phyloP scores from a whole-genome alignment of 2,797 vertebrate genomes.

The Pristis pectinata region DNA sequence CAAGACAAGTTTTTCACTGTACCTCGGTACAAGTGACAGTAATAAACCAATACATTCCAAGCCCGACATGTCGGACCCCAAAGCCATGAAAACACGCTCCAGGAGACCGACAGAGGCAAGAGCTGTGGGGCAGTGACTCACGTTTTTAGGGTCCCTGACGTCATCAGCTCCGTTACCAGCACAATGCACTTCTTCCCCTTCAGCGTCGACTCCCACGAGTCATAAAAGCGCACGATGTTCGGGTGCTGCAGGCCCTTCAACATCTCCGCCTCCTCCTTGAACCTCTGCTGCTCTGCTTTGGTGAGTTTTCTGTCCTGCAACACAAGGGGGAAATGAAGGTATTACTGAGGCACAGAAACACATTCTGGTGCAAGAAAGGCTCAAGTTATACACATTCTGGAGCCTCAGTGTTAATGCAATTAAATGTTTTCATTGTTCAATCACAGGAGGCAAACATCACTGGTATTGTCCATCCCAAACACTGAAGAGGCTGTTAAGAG shows the following conservation, averaged over 20 bases:
- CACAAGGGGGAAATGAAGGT: background rate
- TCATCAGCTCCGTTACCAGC: slow-evolving; percentile 93
- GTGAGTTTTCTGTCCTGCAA: slow-evolving; percentile 86
- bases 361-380: no score
- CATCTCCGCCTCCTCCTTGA: slow-evolving; percentile 96
- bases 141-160: slow-evolving; percentile 94
- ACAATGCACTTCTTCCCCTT: slow-evolving; percentile 93
- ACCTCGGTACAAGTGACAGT: no score
- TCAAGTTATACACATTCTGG: no score
- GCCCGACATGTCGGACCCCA: background rate
- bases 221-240: slow-evolving; percentile 94
- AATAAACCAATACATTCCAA: no score
- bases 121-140: slow-evolving; percentile 50
- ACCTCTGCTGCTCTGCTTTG: slow-evolving; percentile 85
- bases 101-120: background rate
- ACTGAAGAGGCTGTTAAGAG: no score
- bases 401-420: no score
- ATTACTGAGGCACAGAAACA: slow-evolving; percentile 51
- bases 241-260: slow-evolving; percentile 91
- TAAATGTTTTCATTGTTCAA: no score
- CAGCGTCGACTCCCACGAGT: slow-evolving; percentile 86
- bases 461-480: no score
- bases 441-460: no score
- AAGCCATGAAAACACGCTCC: background rate
- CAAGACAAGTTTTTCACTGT: no score